A percentile compares a stretch with the other conserved stretches of the same genome.
phyloP scores from a whole-genome alignment of 1,140 invertebrate genomes.

The Rhyacophila brunnea region DNA sequence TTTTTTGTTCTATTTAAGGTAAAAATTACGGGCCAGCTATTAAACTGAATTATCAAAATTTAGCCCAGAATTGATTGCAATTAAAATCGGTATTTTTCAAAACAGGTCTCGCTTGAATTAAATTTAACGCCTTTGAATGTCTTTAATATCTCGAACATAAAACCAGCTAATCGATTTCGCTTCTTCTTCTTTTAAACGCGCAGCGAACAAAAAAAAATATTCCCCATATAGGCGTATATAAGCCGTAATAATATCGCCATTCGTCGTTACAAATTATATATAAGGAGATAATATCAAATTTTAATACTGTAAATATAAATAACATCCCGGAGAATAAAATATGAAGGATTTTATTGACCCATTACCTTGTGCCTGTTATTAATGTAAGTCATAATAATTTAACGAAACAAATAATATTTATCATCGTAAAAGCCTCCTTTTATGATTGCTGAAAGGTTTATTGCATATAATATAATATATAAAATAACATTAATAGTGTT shows the following conservation, averaged over 20 bases:
- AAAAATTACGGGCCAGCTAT: too few species aligned
- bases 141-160: constrained; percentile 9
- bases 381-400: not conserved
- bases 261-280: not conserved
- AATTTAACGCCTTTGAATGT: constrained; percentile 15
- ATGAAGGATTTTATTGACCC: not conserved
- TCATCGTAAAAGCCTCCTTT: not conserved
- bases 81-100: too few species aligned
- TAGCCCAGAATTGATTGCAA: too few species aligned
- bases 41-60: too few species aligned
- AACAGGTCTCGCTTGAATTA: constrained; percentile 9
- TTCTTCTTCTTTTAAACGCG: not conserved
- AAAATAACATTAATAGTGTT: too few species aligned
- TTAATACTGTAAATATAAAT: not conserved
- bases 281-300: not conserved
- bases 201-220: not conserved
- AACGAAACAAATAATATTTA: not conserved
- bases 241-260: not conserved
- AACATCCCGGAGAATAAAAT: not conserved
- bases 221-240: not conserved
- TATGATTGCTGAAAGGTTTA: not conserved
- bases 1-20: too few species aligned
- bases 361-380: not conserved
- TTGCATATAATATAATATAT: too few species aligned
- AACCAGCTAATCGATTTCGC: constrained; percentile 6